These are phyloP conservation scores for Microplitis deprimator DNA, from an alignment of 2,888 invertebrate species.

Conservation along the genomic window DNA sequence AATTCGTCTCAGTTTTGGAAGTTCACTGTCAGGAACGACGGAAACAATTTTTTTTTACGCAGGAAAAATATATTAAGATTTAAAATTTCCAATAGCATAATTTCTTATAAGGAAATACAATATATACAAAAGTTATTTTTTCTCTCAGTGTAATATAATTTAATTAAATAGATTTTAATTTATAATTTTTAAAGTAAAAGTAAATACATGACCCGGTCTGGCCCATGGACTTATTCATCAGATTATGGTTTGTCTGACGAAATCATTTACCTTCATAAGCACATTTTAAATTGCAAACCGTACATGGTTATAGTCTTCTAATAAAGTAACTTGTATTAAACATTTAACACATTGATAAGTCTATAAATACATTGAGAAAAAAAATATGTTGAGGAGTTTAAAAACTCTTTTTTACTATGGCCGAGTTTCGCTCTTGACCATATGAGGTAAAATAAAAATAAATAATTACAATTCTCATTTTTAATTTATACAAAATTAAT, in stretches of 20 bases:
- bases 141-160: no score
- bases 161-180: not conserved
- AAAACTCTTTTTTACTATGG: slow-evolving; percentile 36
- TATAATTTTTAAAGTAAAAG: not conserved
- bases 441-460: slow-evolving; percentile 45
- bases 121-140: no score
- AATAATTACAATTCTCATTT: not conserved
- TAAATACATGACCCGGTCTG: slow-evolving; percentile 36
- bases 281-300: slow-evolving; percentile 60
- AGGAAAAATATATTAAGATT: no score
- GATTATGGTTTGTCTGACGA: slow-evolving; percentile 30
- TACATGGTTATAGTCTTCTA: slow-evolving; percentile 55
- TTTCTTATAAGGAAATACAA: no score
- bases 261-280: slow-evolving; percentile 57
- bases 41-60: no score
- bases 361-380: slow-evolving; percentile 37
- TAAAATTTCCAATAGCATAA: no score
- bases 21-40: no score
- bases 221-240: slow-evolving; percentile 42
- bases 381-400: slow-evolving; percentile 22
- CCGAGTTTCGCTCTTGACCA: slow-evolving; percentile 48
- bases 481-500: not conserved
- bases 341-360: slow-evolving; percentile 34
- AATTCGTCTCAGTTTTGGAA: no score
- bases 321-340: slow-evolving; percentile 26